These are phyloP conservation scores for Portunus trituberculatus DNA, from an alignment of 1,140 invertebrate genomes.

Conservation along the genomic window DNA sequence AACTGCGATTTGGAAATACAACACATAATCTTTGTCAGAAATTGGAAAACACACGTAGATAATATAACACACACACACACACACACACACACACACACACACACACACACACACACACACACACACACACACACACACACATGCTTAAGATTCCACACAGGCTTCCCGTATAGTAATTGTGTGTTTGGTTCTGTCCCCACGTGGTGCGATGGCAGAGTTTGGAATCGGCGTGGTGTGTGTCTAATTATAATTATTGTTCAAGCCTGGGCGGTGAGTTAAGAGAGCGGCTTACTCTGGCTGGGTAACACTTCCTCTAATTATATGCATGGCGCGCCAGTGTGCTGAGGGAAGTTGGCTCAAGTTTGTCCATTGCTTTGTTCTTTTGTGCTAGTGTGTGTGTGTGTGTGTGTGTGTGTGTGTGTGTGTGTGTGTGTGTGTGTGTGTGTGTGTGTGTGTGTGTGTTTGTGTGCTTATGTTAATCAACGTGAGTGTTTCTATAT, in stretches of 20 bases:
- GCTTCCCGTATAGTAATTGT: no score
- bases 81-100: no score
- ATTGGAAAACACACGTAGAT: no score
- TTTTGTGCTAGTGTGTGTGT: neutral
- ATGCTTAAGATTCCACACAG: no score
- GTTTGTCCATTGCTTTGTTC: neutral
- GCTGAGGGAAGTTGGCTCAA: neutral
- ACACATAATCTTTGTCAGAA: no score
- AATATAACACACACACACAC: no score
- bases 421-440: slow-evolving; percentile 20
- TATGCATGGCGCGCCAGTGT: neutral
- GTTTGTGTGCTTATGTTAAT: neutral
- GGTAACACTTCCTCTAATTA: neutral
- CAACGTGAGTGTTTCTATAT: neutral
- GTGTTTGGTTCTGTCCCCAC: no score
- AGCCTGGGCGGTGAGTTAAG: neutral
- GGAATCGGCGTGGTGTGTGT: neutral
- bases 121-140: no score
- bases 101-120: no score
- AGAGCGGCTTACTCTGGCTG: neutral
- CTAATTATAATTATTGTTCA: neutral
- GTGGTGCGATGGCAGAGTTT: no score
- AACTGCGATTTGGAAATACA: no score
- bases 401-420: neutral
- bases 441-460: neutral